Percentiles rank a stretch among this genome's conserved stretches.
Conservation (phyloP, 2,797 vertebrate species). For the Staurois parvus region DNA sequence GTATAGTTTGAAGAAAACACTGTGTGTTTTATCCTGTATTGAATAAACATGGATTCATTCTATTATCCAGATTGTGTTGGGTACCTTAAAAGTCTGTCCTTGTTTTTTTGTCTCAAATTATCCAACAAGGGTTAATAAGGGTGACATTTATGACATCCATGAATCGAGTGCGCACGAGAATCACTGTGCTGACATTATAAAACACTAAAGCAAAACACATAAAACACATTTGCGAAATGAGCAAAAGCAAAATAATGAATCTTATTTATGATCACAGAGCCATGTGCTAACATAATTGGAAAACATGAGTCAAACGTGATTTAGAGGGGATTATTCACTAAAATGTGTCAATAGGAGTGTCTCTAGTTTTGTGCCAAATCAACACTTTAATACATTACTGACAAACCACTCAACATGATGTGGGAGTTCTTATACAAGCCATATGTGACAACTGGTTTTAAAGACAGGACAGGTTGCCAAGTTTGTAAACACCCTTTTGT, state of each 20-base stretch:
- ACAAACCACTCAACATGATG: constrained; percentile 24
- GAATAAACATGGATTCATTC: too few species aligned
- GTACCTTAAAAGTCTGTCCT: too few species aligned
- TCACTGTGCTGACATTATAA: neutral
- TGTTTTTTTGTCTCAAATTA: too few species aligned
- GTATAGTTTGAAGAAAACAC: too few species aligned
- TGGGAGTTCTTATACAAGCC: constrained; percentile 34
- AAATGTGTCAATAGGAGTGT: constrained; percentile 52
- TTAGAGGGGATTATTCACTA: constrained; percentile 42
- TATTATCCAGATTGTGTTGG: too few species aligned
- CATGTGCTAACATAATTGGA: constrained; percentile 16
- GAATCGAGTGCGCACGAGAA: neutral
- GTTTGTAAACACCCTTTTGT: neutral
- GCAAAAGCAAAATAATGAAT: constrained; percentile 17
- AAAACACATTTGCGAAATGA: neutral
- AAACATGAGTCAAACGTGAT: constrained; percentile 44
- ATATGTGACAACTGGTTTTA: constrained; percentile 28
- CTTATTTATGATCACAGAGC: constrained; percentile 27
- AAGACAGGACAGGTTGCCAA: neutral
- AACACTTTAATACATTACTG: constrained; percentile 17
- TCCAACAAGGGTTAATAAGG: neutral
- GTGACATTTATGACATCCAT: neutral
- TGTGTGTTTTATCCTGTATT: too few species aligned
- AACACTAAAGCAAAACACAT: neutral
- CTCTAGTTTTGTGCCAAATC: constrained; percentile 28